phyloP scores from a whole-genome alignment of 2,888 invertebrate species.

The Spialia ferax region DNA sequence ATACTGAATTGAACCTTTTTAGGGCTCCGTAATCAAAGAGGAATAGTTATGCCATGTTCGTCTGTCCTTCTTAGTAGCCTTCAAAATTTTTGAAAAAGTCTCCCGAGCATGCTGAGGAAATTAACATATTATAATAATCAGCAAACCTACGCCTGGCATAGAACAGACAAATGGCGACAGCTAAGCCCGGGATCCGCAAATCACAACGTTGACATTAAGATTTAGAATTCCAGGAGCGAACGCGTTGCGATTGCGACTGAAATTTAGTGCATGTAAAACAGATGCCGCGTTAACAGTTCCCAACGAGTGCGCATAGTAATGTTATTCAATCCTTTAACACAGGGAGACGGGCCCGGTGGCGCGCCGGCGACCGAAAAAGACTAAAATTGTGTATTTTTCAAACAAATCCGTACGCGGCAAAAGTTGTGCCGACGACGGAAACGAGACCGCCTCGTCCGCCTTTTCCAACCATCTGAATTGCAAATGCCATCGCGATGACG shows the following conservation, averaged over 20 bases:
- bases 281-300: conserved; percentile 36
- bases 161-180: conserved; percentile 10
- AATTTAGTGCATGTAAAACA: conserved; percentile 33
- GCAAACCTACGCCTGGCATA: not conserved
- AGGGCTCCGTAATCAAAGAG: not conserved
- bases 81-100: no score
- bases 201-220: conserved; percentile 31
- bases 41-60: not conserved
- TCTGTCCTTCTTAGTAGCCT: no score
- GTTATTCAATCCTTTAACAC: conserved; percentile 77
- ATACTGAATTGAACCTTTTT: conserved; percentile 40
- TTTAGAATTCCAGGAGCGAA: conserved; percentile 19
- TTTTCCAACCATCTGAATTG: conserved; percentile 84
- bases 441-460: conserved; percentile 62
- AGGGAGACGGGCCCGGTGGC: conserved; percentile 57
- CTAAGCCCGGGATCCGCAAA: conserved; percentile 13
- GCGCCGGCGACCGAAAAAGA: conserved; percentile 63
- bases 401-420: conserved; percentile 72
- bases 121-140: not conserved
- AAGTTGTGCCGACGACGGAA: conserved; percentile 71
- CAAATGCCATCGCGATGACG: conserved; percentile 81
- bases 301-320: conserved; percentile 34
- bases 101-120: not conserved
- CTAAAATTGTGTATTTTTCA: conserved; percentile 76
- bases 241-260: conserved; percentile 9